Evolutionary conservation across 1,140 invertebrate species (phyloP).

Genomic region (Agrypnia vestita): DNA sequence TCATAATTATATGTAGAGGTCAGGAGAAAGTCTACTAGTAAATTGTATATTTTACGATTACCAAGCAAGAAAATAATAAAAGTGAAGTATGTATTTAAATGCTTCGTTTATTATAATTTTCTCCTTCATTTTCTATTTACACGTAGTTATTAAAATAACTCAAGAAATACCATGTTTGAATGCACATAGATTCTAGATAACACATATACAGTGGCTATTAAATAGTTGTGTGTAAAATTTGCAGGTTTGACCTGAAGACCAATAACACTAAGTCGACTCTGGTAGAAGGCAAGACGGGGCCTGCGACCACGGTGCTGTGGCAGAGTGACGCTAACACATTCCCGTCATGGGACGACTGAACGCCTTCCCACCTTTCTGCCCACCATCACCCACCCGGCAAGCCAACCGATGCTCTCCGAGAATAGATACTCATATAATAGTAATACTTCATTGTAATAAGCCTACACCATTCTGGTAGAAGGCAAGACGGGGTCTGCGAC

Average conservation of each 20-base stretch:
- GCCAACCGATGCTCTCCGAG: not conserved
- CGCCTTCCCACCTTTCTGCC: not conserved
- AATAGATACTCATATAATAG: constrained; percentile 47
- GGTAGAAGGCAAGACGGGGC: constrained; percentile 55
- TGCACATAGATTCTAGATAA: not conserved
- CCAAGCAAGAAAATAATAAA: too few species aligned
- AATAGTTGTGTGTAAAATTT: not conserved
- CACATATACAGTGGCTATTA: not conserved
- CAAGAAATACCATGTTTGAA: too few species aligned
- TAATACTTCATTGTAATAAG: constrained; percentile 41
- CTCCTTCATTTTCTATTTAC: too few species aligned
- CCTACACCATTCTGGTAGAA: constrained; percentile 55
- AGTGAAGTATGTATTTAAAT: too few species aligned
- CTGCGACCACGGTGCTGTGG: constrained; percentile 53
- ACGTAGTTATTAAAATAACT: too few species aligned
- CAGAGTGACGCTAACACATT: constrained; percentile 65
- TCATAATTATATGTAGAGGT: too few species aligned
- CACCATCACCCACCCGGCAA: constrained; percentile 6
- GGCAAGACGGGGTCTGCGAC: constrained; percentile 53
- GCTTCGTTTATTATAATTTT: too few species aligned
- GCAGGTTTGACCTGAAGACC: constrained; percentile 66
- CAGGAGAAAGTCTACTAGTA: too few species aligned
- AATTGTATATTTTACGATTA: too few species aligned
- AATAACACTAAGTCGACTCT: constrained; percentile 67
- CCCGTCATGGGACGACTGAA: constrained; percentile 69